Evolutionary conservation across 2,797 vertebrate genomes (phyloP).

Genomic region (Tolypeutes matacus): DNA sequence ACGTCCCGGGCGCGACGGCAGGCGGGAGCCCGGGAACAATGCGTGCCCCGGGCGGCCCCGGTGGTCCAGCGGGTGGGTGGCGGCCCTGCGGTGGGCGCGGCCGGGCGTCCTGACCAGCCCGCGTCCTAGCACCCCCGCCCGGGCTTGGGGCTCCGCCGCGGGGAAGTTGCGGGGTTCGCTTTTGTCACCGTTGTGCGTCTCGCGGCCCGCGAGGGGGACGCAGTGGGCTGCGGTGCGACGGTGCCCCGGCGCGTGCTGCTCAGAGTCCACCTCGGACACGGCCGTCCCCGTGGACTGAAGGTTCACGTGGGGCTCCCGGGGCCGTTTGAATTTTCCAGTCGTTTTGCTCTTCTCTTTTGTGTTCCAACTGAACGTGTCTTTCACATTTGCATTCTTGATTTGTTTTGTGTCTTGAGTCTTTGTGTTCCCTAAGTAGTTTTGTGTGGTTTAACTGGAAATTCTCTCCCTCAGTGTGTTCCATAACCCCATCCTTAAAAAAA

Average conservation of each 20-base stretch:
- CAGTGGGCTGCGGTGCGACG: not conserved
- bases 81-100: not conserved
- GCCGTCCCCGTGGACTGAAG: not conserved
- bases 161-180: conserved; percentile 12
- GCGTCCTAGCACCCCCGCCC: not conserved
- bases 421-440: conserved; percentile 66
- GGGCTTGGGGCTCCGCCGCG: not conserved
- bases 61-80: not conserved
- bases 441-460: not conserved
- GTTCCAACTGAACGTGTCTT: not conserved
- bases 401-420: conserved; percentile 54
- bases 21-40: not conserved
- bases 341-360: conserved; percentile 57
- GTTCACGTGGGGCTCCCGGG: conserved; percentile 5
- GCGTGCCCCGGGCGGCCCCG: not conserved
- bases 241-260: not conserved
- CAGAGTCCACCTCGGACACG: not conserved
- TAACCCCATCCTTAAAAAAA: not conserved
- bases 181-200: conserved; percentile 7
- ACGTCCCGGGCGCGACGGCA: not conserved
- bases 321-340: not conserved
- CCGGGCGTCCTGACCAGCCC: not conserved
- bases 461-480: fast-evolving
- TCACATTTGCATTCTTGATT: not conserved
- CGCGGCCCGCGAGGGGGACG: conserved; percentile 10